phyloP scores from a whole-genome alignment of 64 coral and sea anemone genomes.

The Montipora capricornis region DNA sequence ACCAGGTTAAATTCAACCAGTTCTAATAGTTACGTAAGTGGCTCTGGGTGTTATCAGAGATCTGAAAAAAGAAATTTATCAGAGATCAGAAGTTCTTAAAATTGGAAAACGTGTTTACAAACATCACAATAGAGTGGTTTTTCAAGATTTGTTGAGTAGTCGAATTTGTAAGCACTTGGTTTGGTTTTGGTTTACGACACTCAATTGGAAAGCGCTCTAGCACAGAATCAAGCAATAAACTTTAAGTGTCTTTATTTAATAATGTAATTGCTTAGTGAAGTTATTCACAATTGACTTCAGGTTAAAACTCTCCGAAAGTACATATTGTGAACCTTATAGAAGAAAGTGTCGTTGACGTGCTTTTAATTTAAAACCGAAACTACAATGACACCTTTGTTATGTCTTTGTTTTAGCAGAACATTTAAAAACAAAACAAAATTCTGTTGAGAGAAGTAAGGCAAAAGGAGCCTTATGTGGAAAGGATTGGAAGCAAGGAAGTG shows the following conservation, averaged over 20 bases:
- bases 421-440: constrained; percentile 13
- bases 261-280: background rate
- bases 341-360: background rate
- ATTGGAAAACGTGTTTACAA: background rate
- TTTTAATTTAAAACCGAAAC: background rate
- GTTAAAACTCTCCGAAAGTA: background rate
- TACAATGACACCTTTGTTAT: background rate
- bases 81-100: background rate
- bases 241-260: too few relatives aligned
- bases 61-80: background rate
- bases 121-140: too few relatives aligned
- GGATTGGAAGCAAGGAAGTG: constrained; percentile 42
- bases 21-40: background rate
- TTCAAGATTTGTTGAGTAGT: too few relatives aligned
- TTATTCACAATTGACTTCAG: background rate
- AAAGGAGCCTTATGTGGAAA: background rate
- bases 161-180: too few relatives aligned
- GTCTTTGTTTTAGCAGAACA: background rate
- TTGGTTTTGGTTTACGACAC: too few relatives aligned
- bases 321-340: background rate
- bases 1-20: background rate
- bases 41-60: background rate
- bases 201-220: too few relatives aligned
- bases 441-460: constrained; percentile 44
- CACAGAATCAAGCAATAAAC: too few relatives aligned